Conservation (phyloP, 2,797 vertebrate species). For the Amphiprion clarkii region DNA sequence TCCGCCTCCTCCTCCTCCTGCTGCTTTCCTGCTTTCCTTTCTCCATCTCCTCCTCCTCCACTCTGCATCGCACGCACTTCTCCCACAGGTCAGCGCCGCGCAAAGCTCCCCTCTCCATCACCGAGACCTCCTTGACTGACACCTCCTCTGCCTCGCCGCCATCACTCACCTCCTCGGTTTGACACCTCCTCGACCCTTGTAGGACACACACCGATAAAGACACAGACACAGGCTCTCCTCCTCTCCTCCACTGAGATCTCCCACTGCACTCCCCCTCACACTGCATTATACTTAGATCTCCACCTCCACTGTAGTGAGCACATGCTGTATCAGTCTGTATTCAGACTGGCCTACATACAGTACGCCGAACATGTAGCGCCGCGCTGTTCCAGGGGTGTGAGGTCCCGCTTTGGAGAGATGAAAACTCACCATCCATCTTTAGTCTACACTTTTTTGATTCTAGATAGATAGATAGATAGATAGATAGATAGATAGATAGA, state of each 20-base stretch:
- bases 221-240: slow-evolving; percentile 64
- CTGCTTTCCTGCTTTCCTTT: slow-evolving; percentile 49
- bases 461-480: slow-evolving; percentile 25
- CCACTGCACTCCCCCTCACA: slow-evolving; percentile 80
- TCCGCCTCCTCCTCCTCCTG: slow-evolving; percentile 42
- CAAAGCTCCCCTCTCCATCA: slow-evolving; percentile 69
- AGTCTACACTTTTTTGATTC: background rate
- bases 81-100: slow-evolving; percentile 59
- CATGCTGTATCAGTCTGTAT: slow-evolving; percentile 76
- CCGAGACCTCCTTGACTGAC: slow-evolving; percentile 72
- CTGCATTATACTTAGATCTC: slow-evolving; percentile 84
- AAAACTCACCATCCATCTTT: slow-evolving; percentile 32
- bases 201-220: slow-evolving; percentile 54
- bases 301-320: slow-evolving; percentile 81
- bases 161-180: slow-evolving; percentile 76
- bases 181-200: slow-evolving; percentile 73
- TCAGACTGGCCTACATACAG: slow-evolving; percentile 79
- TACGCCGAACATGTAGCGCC: slow-evolving; percentile 59
- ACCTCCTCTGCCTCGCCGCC: slow-evolving; percentile 70
- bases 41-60: slow-evolving; percentile 53
- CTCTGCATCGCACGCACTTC: slow-evolving; percentile 54
- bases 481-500: slow-evolving; percentile 21
- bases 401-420: slow-evolving; percentile 45
- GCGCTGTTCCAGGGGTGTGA: slow-evolving; percentile 52
- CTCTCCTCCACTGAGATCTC: slow-evolving; percentile 74